These are phyloP conservation scores for Tipula confusa DNA, from an alignment of 2,888 invertebrate species.

Conservation along the genomic window DNA sequence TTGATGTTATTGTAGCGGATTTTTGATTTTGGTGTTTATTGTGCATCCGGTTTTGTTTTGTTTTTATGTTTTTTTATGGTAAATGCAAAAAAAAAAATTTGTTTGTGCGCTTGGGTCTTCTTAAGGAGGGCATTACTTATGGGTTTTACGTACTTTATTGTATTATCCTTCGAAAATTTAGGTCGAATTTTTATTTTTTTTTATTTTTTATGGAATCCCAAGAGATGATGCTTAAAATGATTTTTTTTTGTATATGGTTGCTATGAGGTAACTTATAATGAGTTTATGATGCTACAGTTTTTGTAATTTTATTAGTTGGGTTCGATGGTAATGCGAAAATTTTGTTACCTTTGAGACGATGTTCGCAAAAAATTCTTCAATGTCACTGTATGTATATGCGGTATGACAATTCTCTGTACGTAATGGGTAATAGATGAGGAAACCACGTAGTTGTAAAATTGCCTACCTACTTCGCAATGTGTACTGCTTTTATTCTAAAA, in stretches of 20 bases:
- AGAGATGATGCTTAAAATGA: background rate
- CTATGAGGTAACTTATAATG: background rate
- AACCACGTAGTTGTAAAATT: too few relatives aligned
- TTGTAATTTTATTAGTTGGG: background rate
- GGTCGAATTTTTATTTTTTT: background rate
- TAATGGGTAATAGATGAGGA: too few relatives aligned
- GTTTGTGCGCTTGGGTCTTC: background rate
- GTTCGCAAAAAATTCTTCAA: too few relatives aligned
- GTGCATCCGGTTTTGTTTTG: background rate
- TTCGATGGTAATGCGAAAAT: background rate
- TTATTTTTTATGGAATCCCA: background rate
- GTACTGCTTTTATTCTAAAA: too few relatives aligned
- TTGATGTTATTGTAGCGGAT: background rate
- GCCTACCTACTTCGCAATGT: too few relatives aligned
- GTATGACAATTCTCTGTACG: too few relatives aligned
- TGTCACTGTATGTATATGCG: too few relatives aligned
- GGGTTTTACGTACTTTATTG: background rate
- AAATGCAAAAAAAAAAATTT: background rate
- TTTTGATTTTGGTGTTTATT: background rate
- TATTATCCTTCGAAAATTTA: conserved; percentile 3
- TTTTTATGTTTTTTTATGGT: too few relatives aligned
- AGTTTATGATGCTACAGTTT: background rate
- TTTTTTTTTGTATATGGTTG: background rate
- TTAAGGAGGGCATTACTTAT: background rate
- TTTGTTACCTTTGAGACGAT: background rate